A percentile compares a stretch with the other conserved stretches of the same genome.
Conservation (phyloP, 1,140 invertebrate genomes). For the Lepidurus packardi region DNA sequence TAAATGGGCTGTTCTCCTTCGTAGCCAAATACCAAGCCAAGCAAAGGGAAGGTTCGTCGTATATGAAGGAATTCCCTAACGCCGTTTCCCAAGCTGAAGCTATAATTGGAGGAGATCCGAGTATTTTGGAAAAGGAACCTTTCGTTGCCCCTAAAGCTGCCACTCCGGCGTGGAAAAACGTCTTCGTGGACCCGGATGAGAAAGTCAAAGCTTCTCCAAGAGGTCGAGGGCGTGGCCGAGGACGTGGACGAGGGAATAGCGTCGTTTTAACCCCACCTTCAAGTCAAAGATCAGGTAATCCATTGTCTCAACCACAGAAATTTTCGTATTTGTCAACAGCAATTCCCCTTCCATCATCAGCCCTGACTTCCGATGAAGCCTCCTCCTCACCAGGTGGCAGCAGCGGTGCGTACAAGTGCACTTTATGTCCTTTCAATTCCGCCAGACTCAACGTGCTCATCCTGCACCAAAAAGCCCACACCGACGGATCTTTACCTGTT, state of each 20-base stretch:
- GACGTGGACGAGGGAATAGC: neutral
- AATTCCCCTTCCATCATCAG: neutral
- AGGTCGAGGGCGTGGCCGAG: neutral
- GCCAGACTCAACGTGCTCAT: conserved; percentile 30
- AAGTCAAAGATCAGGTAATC: conserved; percentile 19
- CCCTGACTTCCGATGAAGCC: neutral
- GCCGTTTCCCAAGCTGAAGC: conserved; percentile 24
- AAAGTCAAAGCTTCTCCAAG: conserved; percentile 28
- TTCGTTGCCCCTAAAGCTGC: conserved; percentile 13
- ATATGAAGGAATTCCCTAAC: conserved; percentile 14
- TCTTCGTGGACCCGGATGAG: conserved; percentile 32
- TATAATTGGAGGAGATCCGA: conserved; percentile 24
- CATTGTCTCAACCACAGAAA: neutral
- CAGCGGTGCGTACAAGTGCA: conserved; percentile 29
- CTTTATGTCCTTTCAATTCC: conserved; percentile 25
- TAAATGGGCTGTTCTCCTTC: neutral
- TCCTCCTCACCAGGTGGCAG: neutral
- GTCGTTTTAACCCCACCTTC: neutral
- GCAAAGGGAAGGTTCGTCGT: neutral
- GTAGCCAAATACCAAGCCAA: neutral
- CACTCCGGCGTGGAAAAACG: conserved; percentile 28
- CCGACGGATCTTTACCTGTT: neutral
- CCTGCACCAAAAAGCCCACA: conserved; percentile 29
- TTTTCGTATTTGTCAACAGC: conserved; percentile 26
- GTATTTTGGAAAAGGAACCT: conserved; percentile 25